phyloP scores from a whole-genome alignment of 2,113 vertebrate species.

The Pedionomus torquatus region DNA sequence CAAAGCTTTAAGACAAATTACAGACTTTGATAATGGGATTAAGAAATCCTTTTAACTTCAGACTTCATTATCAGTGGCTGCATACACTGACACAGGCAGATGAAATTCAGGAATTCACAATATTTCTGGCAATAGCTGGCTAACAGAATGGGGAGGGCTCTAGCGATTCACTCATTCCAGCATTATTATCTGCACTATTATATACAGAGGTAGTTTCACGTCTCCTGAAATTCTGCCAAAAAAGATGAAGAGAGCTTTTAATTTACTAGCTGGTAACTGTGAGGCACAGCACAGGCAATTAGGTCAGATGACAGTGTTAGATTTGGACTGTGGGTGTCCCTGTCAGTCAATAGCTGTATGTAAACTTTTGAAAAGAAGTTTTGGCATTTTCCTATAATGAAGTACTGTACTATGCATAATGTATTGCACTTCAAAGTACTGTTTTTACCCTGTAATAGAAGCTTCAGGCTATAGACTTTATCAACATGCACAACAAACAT shows the following conservation, averaged over 20 bases:
- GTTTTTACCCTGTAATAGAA: neutral
- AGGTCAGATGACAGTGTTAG: neutral
- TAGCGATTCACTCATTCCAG: neutral
- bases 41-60: neutral
- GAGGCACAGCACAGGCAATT: fast-evolving
- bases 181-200: neutral
- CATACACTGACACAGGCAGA: neutral
- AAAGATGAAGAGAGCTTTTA: neutral
- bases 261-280: neutral
- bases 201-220: neutral
- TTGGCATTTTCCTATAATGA: neutral
- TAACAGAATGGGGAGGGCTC: neutral
- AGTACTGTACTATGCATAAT: neutral
- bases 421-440: conserved; percentile 20
- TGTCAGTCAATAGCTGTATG: neutral
- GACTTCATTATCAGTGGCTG: neutral
- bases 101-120: neutral
- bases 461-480: conserved; percentile 52
- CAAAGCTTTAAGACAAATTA: neutral
- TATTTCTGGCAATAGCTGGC: neutral
- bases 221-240: neutral
- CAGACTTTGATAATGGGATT: neutral
- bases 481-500: neutral
- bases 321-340: neutral
- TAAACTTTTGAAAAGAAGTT: neutral